Evolutionary conservation across 2,888 invertebrate species (phyloP), one percentile per base, ranked within the genome.

Genomic region (Harmothoe impar): DNA sequence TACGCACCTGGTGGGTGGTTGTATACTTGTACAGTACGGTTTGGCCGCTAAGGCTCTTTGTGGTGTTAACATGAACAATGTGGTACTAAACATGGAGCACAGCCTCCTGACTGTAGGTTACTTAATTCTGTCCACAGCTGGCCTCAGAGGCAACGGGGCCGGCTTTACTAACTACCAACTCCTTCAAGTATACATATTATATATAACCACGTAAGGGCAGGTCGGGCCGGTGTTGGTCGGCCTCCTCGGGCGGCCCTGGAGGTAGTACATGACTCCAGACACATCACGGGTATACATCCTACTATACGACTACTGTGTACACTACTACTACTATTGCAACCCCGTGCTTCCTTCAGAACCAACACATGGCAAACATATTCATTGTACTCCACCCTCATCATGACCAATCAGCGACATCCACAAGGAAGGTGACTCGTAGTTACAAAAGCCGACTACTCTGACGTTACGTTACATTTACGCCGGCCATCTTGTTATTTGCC

Each of bases 1-100:
- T 86, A 86, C 86, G 86, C 86, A 86, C 86, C 54, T 52, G 17
- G 86, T 54, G 20, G 52, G 5, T 86, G 52, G 29, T 84, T 84
- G 29, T 77, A 77, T 77, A 77, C 31, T n/a, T 77, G 25, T 77
- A 77, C 77, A 77, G 77, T 62, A 29, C 17, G n/a, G n/a, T 62
- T 43, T 43, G 43, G 62, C 62, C 20, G 20, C n/a, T 62, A 62
- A 15, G 62, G 62, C 62, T n/a, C 62, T 15, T 20, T 62, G 25
- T 72, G 72, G 29, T 25, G 72, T 29, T 29, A 25, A 29, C 29
- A 29, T 15, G 29, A 7, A 72, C 25, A 25, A 72, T 29, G 72
- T 72, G 62, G 62, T 62, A 62, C 43, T 43, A 10, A 10, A 62
- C 29, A 29, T 72, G 29, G 17, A 25, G 17, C 72, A 68, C 5